Conservation (phyloP, 2,113 vertebrate species). For the Desmodus rotundus region DNA sequence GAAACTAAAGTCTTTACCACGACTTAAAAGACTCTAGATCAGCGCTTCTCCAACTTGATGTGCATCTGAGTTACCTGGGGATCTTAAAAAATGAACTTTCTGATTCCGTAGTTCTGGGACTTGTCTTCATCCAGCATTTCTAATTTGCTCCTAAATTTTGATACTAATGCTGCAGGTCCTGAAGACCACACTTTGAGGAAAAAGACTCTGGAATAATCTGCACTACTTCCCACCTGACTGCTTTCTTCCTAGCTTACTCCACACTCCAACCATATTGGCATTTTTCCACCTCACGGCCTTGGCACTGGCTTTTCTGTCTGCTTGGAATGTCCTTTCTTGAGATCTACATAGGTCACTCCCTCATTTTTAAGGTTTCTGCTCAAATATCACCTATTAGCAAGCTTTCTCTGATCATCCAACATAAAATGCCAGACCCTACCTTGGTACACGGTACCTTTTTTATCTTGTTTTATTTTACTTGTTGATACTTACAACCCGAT, state of each 20-base stretch:
- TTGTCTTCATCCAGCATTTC: background rate
- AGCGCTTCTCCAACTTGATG: background rate
- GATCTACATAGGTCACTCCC: background rate
- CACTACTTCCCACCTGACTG: background rate
- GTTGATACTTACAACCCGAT: background rate
- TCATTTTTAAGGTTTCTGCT: background rate
- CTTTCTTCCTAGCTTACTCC: background rate
- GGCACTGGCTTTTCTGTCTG: background rate
- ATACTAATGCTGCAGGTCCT: background rate
- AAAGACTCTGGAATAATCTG: background rate
- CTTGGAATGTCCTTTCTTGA: background rate
- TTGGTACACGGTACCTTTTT: background rate
- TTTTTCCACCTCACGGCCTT: background rate
- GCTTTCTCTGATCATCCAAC: background rate
- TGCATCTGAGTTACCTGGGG: background rate
- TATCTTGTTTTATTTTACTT: background rate
- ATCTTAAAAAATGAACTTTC: background rate
- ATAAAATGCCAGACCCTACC: background rate
- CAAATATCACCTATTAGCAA: background rate
- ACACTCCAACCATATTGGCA: background rate
- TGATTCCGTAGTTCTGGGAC: background rate
- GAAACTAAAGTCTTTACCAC: background rate
- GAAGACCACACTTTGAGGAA: background rate
- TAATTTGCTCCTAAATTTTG: background rate
- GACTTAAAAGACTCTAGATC: background rate